phyloP scores from a whole-genome alignment of 1,140 invertebrate species.

The Nilaparvata lugens region DNA sequence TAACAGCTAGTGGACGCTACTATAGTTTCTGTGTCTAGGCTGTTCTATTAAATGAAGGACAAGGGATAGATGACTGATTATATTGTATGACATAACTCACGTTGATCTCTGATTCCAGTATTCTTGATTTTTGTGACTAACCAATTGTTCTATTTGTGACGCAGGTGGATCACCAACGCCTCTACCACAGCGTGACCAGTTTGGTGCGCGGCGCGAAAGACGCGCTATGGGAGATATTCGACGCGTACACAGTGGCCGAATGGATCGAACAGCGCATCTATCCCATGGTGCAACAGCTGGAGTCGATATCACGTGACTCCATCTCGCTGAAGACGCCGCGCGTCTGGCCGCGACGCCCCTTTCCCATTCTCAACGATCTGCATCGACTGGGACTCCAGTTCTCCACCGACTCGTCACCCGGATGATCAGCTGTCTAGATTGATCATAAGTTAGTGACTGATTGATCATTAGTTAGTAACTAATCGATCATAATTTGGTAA shows the following conservation, averaged over 20 bases:
- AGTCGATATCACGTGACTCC: slow-evolving; percentile 42
- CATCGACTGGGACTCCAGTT: slow-evolving; percentile 23
- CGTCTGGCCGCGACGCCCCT: slow-evolving; percentile 47
- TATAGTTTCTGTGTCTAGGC: too few relatives aligned
- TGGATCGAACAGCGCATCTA: slow-evolving; percentile 60
- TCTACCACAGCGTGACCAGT: slow-evolving; percentile 48
- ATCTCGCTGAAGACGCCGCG: slow-evolving; percentile 40
- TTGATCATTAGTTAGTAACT: too few relatives aligned
- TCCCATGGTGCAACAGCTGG: slow-evolving; percentile 44
- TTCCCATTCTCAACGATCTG: slow-evolving; percentile 30
- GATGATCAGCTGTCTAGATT: not conserved
- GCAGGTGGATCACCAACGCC: slow-evolving; percentile 45
- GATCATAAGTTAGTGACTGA: too few relatives aligned
- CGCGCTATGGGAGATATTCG: slow-evolving; percentile 56
- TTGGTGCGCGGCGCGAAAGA: slow-evolving; percentile 53
- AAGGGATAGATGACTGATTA: too few relatives aligned
- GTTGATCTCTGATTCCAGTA: too few relatives aligned
- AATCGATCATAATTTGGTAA: too few relatives aligned
- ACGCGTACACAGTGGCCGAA: slow-evolving; percentile 61
- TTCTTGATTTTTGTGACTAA: too few relatives aligned
- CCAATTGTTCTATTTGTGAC: not conserved
- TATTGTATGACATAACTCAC: too few relatives aligned
- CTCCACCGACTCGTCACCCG: slow-evolving; percentile 8
- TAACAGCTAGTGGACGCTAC: too few relatives aligned
- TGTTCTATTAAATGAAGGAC: too few relatives aligned